Evolutionary conservation across 1,140 invertebrate genomes (phyloP).

Genomic region (Latrodectus geometricus): DNA sequence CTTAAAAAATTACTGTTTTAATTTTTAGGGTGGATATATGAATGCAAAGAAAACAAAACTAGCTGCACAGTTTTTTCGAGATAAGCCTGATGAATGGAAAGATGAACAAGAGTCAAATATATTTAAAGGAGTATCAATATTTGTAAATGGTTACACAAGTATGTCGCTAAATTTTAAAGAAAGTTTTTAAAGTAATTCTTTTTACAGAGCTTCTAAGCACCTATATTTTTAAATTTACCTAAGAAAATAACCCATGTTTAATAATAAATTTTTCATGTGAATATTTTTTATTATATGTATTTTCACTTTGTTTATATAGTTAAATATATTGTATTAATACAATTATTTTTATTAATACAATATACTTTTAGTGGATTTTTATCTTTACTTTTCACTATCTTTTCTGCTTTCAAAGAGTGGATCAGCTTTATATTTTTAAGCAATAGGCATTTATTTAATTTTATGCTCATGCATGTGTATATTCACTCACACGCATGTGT

Average conservation of each 20-base stretch:
- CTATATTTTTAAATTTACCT: not conserved
- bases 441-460: too few species aligned
- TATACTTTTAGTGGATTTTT: too few species aligned
- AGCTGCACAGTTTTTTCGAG: slow-evolving; percentile 80
- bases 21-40: slow-evolving; percentile 80
- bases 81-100: slow-evolving; percentile 71
- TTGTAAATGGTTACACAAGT: slow-evolving; percentile 93
- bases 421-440: too few species aligned
- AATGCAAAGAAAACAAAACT: slow-evolving; percentile 88
- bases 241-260: not conserved
- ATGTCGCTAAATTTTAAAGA: slow-evolving; percentile 59
- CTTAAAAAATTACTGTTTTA: not conserved
- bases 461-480: too few species aligned
- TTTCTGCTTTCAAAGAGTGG: too few species aligned
- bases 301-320: not conserved
- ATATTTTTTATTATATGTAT: not conserved
- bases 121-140: slow-evolving; percentile 87
- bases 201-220: not conserved
- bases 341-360: too few species aligned
- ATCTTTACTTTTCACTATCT: too few species aligned
- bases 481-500: too few species aligned
- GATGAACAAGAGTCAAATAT: slow-evolving; percentile 72
- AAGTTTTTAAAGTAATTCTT: not conserved
- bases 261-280: not conserved
- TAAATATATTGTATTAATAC: not conserved